Evolutionary conservation across 2,888 invertebrate species (phyloP), one percentile per base, ranked within the genome.

Genomic region (Argyra leucocephala): DNA sequence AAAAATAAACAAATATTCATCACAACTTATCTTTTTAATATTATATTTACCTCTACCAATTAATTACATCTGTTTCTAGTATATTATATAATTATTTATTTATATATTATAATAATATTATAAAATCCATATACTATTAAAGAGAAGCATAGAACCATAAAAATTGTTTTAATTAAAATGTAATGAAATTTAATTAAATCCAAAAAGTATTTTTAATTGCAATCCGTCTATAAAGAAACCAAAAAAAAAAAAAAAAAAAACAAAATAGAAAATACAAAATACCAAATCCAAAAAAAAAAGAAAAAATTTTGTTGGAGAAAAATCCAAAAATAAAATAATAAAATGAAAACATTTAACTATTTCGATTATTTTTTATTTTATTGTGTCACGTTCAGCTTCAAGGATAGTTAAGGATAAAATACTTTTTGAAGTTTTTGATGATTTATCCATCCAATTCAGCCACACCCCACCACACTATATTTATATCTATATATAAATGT

Each of bases 171-270:
- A 48, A 48, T 48, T 48, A 48, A 48, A 48, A 48, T 18, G 48
- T 48, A 48, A 48, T 48, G 48, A 48, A 48, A 48, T 48, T 48
- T 48, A 48, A 48, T 48, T 48, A 48, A 48, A 48, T 48, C 48
- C 48, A 48, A 48, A 31, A 48, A 48, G 48, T 48, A 48, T 48
- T 48, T 48, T 48, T 48, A 48, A 48, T 48, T 48, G 48, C 48
- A 48, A 48, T 48, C 48, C 48, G 48, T 48, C 48, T 48, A 18
- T 48, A 48, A 48, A 48, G 48, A 48, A 48, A 48, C 48, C 48
- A 48, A 37, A 37, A 37, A 15, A 37, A 37, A 37, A 48, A 48
- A 48, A 48, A 9, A 48, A n/a, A 48, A 48, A 18, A 48, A 15
- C 12, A 37, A 37, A 37, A 26, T 9, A 26, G 9, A 31, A 31